Percentiles rank a stretch among this genome's conserved stretches.
phyloP scores from a whole-genome alignment of 2,797 vertebrate genomes.

The Ispidina lecontei region DNA sequence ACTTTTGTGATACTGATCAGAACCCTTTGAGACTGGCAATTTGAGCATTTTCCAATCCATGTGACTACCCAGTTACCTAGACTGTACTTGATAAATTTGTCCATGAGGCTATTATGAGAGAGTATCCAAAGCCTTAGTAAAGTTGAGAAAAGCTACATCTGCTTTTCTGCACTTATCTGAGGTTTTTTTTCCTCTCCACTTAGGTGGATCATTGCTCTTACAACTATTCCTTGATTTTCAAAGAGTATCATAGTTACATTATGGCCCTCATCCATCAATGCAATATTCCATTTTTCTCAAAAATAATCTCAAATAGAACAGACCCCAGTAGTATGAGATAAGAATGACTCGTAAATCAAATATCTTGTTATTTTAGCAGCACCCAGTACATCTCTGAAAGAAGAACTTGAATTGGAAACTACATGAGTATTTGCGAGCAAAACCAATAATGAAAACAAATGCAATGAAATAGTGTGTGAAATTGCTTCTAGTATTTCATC shows the following conservation, averaged over 20 bases:
- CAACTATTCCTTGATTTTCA: neutral
- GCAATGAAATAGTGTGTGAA: slow-evolving; percentile 36
- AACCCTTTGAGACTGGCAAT: neutral
- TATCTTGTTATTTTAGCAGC: neutral
- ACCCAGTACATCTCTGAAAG: neutral
- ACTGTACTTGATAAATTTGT: neutral
- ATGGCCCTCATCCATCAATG: neutral
- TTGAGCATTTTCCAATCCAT: neutral
- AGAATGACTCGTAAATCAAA: neutral
- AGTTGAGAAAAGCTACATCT: neutral
- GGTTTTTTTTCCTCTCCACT: neutral
- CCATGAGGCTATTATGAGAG: neutral
- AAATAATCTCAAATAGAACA: neutral
- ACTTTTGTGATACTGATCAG: neutral
- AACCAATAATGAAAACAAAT: neutral
- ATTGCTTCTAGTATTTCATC: slow-evolving; percentile 34
- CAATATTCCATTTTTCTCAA: neutral
- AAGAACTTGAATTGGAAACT: neutral
- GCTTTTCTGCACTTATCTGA: neutral
- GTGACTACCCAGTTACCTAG: neutral
- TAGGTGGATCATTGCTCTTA: neutral
- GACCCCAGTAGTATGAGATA: neutral
- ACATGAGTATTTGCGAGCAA: neutral
- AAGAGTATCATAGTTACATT: neutral
- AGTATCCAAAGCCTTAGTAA: neutral